phyloP scores from a whole-genome alignment of 2,113 vertebrate species.

The Oncorhynchus tshawytscha region DNA sequence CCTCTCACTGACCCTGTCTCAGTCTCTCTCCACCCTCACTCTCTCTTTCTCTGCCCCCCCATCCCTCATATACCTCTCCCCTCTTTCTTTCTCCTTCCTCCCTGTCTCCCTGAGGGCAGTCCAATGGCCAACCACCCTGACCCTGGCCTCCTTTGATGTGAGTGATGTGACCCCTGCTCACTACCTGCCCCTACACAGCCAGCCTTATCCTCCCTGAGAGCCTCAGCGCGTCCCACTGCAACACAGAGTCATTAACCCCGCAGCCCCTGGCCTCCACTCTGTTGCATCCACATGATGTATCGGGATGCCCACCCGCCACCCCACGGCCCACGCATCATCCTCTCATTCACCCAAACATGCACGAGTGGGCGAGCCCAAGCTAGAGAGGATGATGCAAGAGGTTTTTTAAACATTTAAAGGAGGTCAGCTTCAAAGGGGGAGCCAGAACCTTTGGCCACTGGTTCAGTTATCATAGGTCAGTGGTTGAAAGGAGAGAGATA shows the following conservation, averaged over 20 bases:
- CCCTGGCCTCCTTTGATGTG: slow-evolving; percentile 77
- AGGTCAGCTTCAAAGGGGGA: slow-evolving; percentile 69
- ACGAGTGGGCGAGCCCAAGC: slow-evolving; percentile 62
- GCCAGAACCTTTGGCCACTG: slow-evolving; percentile 70
- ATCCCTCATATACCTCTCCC: neutral
- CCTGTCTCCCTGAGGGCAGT: slow-evolving; percentile 33
- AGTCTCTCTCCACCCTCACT: slow-evolving; percentile 23
- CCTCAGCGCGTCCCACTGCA: slow-evolving; percentile 33
- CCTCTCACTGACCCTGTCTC: slow-evolving; percentile 5
- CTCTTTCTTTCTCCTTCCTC: neutral
- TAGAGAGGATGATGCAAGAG: slow-evolving; percentile 62
- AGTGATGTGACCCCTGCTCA: slow-evolving; percentile 70
- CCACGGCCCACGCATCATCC: slow-evolving; percentile 18
- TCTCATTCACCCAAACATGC: slow-evolving; percentile 67
- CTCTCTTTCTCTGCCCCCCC: slow-evolving; percentile 33
- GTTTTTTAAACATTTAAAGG: slow-evolving; percentile 75
- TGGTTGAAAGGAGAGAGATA: slow-evolving; percentile 62
- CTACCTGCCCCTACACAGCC: slow-evolving; percentile 72
- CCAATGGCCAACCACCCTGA: slow-evolving; percentile 63
- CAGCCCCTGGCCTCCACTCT: slow-evolving; percentile 62
- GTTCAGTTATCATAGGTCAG: slow-evolving; percentile 72
- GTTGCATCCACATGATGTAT: slow-evolving; percentile 78
- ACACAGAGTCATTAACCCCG: slow-evolving; percentile 72
- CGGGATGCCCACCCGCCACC: slow-evolving; percentile 34
- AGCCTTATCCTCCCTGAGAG: slow-evolving; percentile 70